Evolutionary conservation across 1,140 invertebrate genomes (phyloP).

Genomic region (Callitettix versicolor): DNA sequence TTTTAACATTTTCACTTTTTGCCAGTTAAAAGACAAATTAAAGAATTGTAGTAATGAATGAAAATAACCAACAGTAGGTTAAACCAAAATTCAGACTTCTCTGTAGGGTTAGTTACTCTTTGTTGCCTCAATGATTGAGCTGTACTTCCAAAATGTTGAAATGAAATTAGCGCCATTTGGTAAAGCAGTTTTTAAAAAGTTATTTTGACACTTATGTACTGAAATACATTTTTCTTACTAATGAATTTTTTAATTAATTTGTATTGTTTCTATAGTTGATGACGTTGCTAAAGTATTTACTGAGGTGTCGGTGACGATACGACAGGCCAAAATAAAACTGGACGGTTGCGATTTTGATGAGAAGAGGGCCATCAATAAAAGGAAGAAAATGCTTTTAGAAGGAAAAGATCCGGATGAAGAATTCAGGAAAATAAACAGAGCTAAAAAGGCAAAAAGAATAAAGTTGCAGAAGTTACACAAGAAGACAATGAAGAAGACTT

Average conservation of each 20-base stretch:
- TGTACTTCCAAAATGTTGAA: too few species aligned
- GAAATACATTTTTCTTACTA: too few species aligned
- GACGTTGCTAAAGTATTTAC: conserved; percentile 79
- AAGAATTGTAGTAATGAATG: too few species aligned
- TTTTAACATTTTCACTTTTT: too few species aligned
- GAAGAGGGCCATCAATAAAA: conserved; percentile 73
- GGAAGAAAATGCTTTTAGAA: conserved; percentile 76
- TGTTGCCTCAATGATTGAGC: too few species aligned
- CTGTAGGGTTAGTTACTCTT: too few species aligned
- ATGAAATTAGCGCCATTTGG: too few species aligned
- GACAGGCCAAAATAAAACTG: conserved; percentile 84
- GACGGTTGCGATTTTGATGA: conserved; percentile 89
- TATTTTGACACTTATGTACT: too few species aligned
- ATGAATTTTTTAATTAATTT: conserved; percentile 14
- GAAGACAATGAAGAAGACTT: conserved; percentile 20
- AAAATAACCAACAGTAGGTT: too few species aligned
- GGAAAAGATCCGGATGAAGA: conserved; percentile 65
- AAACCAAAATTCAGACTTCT: too few species aligned
- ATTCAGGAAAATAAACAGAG: conserved; percentile 36
- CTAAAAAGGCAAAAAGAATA: conserved; percentile 38
- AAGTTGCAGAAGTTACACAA: conserved; percentile 33
- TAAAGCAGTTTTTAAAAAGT: too few species aligned
- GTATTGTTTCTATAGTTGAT: conserved; percentile 47
- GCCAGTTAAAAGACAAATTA: too few species aligned
- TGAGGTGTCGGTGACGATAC: conserved; percentile 79